These are phyloP conservation scores for Psittacara wagleri DNA, from an alignment of 2,113 vertebrate genomes.

Conservation along the genomic window DNA sequence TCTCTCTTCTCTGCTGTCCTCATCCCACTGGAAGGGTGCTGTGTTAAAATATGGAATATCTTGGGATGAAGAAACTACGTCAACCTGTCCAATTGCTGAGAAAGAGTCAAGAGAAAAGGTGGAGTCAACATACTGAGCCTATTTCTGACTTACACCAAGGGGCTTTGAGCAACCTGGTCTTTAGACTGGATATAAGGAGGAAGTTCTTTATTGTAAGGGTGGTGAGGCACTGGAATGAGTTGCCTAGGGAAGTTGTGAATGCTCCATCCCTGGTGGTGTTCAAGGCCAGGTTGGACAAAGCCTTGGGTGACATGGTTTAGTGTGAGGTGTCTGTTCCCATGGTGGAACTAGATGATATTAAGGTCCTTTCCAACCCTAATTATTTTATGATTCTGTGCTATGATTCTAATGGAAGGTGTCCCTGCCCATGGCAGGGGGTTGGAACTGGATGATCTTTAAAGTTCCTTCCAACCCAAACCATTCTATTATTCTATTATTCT, in stretches of 20 bases:
- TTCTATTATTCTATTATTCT: neutral
- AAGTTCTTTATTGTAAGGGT: too few relatives aligned
- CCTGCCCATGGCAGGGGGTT: neutral
- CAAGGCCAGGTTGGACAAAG: too few relatives aligned
- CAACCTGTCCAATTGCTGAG: fast-evolving
- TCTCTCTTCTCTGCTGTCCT: neutral
- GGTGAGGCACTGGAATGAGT: too few relatives aligned
- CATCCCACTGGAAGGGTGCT: neutral
- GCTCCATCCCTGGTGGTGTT: too few relatives aligned
- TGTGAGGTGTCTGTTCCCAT: too few relatives aligned
- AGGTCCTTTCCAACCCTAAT: too few relatives aligned
- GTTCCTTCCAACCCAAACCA: neutral
- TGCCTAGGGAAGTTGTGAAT: too few relatives aligned
- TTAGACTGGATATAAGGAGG: too few relatives aligned
- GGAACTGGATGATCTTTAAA: neutral
- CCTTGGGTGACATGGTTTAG: too few relatives aligned
- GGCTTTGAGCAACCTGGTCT: neutral
- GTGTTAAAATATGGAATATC: neutral
- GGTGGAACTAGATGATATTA: too few relatives aligned
- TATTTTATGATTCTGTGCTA: too few relatives aligned
- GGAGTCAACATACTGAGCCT: neutral
- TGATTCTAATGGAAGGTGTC: too few relatives aligned
- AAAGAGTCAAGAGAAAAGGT: neutral
- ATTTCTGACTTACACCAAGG: neutral
- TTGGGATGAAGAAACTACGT: fast-evolving